These are phyloP conservation scores for Vireo griseus DNA, from an alignment of 2,797 vertebrate species.

Conservation along the genomic window DNA sequence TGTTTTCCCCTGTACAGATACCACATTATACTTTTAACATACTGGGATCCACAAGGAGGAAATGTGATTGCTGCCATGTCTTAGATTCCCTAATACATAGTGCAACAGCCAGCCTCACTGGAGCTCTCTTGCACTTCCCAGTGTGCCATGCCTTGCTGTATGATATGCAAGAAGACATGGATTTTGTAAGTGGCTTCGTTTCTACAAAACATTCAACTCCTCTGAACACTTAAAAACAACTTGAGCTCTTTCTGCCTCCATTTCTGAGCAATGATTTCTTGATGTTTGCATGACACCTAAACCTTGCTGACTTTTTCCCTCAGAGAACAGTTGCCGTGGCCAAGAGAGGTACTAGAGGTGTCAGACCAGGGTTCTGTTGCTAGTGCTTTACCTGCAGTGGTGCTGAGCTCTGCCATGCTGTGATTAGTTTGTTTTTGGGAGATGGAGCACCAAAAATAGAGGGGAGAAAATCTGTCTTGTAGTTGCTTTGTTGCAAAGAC, in stretches of 20 bases:
- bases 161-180: neutral
- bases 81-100: neutral
- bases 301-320: neutral
- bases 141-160: neutral
- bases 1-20: neutral
- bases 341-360: neutral
- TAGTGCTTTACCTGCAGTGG: neutral
- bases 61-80: neutral
- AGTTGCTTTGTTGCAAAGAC: neutral
- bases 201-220: neutral
- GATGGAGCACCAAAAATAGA: neutral
- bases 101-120: neutral
- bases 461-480: neutral
- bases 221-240: neutral
- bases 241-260: neutral
- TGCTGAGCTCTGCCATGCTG: neutral
- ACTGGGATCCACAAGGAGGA: neutral
- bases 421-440: neutral
- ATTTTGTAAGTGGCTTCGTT: neutral
- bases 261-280: neutral
- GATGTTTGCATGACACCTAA: neutral
- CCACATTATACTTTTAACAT: neutral
- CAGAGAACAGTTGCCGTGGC: neutral
- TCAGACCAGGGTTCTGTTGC: neutral
- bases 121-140: neutral